Base-by-base conservation (phyloP, 2,888 invertebrate species). In the Drosophila infuscata region DNA sequence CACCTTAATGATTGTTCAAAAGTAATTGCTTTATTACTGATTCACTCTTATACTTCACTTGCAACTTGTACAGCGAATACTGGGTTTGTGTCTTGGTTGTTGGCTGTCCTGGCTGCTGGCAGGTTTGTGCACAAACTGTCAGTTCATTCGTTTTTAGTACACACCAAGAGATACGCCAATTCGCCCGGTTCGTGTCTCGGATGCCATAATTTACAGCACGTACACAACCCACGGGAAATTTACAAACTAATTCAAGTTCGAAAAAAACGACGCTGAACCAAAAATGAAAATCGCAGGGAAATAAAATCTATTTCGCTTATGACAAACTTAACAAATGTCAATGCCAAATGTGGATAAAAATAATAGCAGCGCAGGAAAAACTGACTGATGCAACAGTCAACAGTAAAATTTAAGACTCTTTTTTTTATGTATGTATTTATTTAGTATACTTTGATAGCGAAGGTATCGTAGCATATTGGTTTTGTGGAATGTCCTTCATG, bases 1-100 rank as follows among this genome's bases (percentile, higher is more conserved):
- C 72, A 73, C 54, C 53, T 63, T 77, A 63, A 62, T 35, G 60
- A 80, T 70, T 76, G 70, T 76, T 77, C 58, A 64, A 41, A 36
- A 20, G 46, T 43, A 36, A n/a, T 32, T 35, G 25, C 17, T 4
- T 29, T 32, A 12, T 61, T 41, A 9, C 4, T 38, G 17, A n/a
- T 12, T 41, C 25, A 35, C 41, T 60, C 46, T 60, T 54, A 35
- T 43, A 52, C 30, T 53, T 29, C 20, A 0, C 17, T 11, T 17
- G 12, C 20, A 46, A 25, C 12, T 20, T 20, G 20, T 25, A 25
- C 20, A 46, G 7, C 9, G 29, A 52, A 53, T 46, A 62, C 53
- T 20, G 52, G 65, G 33, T 30, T 30, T 15, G 56, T 33, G 41
- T 48, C 43, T 20, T 9, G 2, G 20, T 33, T 48, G 9, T 15